phyloP scores from a whole-genome alignment of 2,113 vertebrate species.

The Hypomesus transpacificus region DNA sequence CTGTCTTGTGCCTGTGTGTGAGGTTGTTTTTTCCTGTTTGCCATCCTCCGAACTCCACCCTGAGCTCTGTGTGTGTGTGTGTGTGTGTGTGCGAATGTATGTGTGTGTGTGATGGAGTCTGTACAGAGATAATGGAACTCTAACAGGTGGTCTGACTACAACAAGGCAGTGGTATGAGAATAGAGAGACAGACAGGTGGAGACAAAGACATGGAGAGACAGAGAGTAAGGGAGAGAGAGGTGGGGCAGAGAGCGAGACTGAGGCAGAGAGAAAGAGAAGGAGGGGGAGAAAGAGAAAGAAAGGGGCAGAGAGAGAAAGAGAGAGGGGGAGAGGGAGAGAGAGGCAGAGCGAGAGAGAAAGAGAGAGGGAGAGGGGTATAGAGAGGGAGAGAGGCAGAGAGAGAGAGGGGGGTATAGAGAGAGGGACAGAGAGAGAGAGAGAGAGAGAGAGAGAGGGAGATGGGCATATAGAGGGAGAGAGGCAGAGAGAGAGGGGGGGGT shows the following conservation, averaged over 20 bases:
- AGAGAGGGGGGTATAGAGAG: background rate
- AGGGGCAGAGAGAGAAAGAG: background rate
- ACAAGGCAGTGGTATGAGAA: too few relatives aligned
- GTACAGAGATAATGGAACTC: too few relatives aligned
- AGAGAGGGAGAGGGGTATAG: background rate
- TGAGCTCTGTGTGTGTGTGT: background rate
- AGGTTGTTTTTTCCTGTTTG: background rate
- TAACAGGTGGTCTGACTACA: too few relatives aligned
- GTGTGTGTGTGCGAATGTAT: background rate
- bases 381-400: background rate
- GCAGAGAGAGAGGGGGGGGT: too few relatives aligned
- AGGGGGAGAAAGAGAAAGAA: too few relatives aligned
- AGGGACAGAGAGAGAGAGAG: background rate
- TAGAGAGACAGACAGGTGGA: too few relatives aligned
- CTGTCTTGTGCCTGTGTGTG: background rate
- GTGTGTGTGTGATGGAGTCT: background rate
- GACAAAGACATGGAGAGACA: too few relatives aligned
- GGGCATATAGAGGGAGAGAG: too few relatives aligned
- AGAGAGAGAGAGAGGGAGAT: constrained; percentile 8
- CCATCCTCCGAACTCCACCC: background rate
- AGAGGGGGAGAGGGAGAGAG: background rate
- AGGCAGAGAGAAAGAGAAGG: too few relatives aligned
- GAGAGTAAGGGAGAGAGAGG: too few relatives aligned
- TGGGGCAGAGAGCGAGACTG: too few relatives aligned
- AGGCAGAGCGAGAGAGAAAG: background rate